phyloP scores from a whole-genome alignment of 2,797 vertebrate species.

The Sebastes alutus region DNA sequence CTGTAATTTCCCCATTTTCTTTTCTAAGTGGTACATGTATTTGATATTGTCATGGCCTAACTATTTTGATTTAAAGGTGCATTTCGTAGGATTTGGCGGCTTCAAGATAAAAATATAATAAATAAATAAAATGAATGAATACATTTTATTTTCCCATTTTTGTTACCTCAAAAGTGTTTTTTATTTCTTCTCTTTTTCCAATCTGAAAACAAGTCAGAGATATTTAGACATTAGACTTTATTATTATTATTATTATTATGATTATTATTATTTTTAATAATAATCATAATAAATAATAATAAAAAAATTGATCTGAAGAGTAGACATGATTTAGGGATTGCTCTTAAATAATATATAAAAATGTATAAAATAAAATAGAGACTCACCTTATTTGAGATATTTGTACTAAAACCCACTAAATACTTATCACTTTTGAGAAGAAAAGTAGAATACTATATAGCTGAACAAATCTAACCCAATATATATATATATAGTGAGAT shows the following conservation, averaged over 20 bases:
- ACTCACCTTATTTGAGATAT: too few species aligned
- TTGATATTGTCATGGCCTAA: too few species aligned
- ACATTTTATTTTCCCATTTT: background rate
- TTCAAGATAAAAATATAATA: fast-evolving
- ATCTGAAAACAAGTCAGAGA: background rate
- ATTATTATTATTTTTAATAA: background rate
- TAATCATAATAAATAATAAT: too few species aligned
- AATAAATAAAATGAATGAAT: background rate
- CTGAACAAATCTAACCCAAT: background rate
- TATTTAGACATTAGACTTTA: background rate
- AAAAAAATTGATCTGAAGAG: too few species aligned
- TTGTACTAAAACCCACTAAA: background rate
- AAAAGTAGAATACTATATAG: background rate
- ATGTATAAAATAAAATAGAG: background rate
- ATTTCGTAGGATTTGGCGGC: fast-evolving
- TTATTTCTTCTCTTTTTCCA: background rate
- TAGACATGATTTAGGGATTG: background rate
- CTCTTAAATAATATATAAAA: background rate
- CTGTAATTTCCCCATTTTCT: too few species aligned
- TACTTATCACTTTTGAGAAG: background rate
- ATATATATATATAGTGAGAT: too few species aligned
- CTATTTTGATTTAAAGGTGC: too few species aligned
- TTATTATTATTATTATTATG: background rate
- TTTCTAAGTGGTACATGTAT: fast-evolving
- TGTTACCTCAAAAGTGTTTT: background rate